Base-by-base conservation (phyloP, 2,797 vertebrate species). In the Syngnathus acus region DNA sequence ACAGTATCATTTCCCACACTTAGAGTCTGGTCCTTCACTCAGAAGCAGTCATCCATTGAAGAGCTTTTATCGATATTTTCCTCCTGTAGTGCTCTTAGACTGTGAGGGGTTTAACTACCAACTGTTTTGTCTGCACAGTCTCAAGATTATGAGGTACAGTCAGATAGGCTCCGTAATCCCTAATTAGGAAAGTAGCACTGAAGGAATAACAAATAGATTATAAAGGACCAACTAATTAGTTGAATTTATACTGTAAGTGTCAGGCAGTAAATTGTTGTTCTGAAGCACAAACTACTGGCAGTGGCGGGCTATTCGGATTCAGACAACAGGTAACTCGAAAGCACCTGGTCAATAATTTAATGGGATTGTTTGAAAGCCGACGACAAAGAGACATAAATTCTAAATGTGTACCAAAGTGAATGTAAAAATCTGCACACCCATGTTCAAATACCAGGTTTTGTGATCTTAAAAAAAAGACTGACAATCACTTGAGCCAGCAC, bases 1-100 rank as follows among this genome's bases (percentile, higher is more conserved):
- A 88, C 84, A 80, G 88, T 86, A 88, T 87, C 87, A 79, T 90
- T 82, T 86, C 81, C 86, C 90, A 51, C 63, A 65, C 26, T 37
- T 32, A 57, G 54, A 57, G 38, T 60, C 55, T 16, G 14, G 6
- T 38, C 55, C 26, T 38, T 61, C 60, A 43, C 60, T 45, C 32
- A 58, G 55, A 17, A 58, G 55, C 32, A 14, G 14, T 38, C 19
- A 17, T 45, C 19, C 37, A 26, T 9, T 39, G 1, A 19, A 45
- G 21, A 62, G 60, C 40, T 62, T 62, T 23, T 26, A 43, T 43
- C 6, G 60, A 62, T 62, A 23, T 43, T 61, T 61, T 42, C 26
- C 62, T 73, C 67, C 66, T 78, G 71, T 83, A 75, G 68, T 73
- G 69, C 69, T 78, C 77, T 82, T 80, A 86, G 84, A 87, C 79